Percentiles rank a stretch among this genome's conserved stretches.
Evolutionary conservation across 2,113 vertebrate genomes (phyloP).

Genomic region (Micromys minutus): DNA sequence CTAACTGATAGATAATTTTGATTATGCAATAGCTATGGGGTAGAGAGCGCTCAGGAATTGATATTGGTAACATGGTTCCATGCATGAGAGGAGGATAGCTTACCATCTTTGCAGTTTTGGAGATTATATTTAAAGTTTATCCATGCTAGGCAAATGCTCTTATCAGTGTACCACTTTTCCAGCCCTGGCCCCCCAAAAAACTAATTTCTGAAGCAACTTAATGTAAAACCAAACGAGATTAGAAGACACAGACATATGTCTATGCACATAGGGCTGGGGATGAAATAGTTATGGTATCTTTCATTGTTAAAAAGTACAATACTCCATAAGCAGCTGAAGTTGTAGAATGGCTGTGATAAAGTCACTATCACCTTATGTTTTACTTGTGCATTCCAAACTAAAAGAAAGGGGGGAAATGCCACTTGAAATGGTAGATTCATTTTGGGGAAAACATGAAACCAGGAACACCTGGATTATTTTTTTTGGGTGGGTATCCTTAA

Average conservation of each 20-base stretch:
- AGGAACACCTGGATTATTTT: background rate
- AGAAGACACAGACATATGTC: background rate
- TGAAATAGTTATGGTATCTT: background rate
- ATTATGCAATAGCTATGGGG: background rate
- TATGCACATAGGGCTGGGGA: background rate
- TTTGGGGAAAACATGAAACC: background rate
- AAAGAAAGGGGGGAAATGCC: background rate
- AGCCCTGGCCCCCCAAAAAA: background rate
- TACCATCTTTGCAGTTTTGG: background rate
- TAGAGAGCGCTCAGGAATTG: background rate
- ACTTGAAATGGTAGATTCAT: conserved; percentile 18
- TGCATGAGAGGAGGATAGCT: background rate
- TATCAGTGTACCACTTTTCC: background rate
- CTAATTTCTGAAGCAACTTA: conserved; percentile 48
- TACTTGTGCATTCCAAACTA: background rate
- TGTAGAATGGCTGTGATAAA: background rate
- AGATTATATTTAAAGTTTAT: background rate
- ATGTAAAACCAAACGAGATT: background rate
- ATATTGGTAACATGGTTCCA: background rate
- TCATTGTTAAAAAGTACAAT: conserved; percentile 2
- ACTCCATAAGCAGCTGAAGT: background rate
- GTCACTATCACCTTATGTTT: background rate
- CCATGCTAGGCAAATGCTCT: background rate
- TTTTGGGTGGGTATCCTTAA: background rate
- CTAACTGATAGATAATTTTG: no score